Evolutionary conservation across 2,797 vertebrate species (phyloP).

Genomic region (Gouania willdenowi): DNA sequence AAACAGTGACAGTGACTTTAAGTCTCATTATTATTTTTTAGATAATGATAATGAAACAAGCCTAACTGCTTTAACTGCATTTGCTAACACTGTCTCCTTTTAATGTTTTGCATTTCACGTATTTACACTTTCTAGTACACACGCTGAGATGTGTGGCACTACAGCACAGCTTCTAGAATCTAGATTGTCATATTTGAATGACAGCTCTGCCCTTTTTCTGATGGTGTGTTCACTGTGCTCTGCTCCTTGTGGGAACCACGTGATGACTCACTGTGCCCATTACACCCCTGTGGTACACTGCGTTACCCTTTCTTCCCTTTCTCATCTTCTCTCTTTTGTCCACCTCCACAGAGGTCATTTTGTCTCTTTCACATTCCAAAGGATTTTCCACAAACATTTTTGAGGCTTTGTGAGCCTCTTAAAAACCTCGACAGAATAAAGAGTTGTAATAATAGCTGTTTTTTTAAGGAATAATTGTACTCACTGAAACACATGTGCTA

Average conservation of each 20-base stretch:
- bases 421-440: no score
- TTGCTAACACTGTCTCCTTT: no score
- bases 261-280: conserved; percentile 28
- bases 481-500: no score
- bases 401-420: no score
- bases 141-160: conserved; percentile 3
- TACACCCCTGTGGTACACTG: neutral
- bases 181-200: conserved; percentile 39
- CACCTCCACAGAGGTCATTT: neutral
- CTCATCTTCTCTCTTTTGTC: neutral
- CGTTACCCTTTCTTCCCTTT: conserved; percentile 13
- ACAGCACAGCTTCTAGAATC: no score
- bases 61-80: no score
- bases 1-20: conserved; percentile 22
- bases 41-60: neutral
- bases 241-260: conserved; percentile 19
- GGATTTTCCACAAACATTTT: no score
- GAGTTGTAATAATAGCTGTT: no score
- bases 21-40: conserved; percentile 3
- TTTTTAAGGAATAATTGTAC: no score
- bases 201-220: conserved; percentile 50
- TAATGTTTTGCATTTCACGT: no score
- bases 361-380: neutral
- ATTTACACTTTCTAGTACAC: neutral
- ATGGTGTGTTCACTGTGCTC: neutral